phyloP scores from a whole-genome alignment of 2,888 invertebrate genomes.

The Galeopsomyia nigrocyanea region DNA sequence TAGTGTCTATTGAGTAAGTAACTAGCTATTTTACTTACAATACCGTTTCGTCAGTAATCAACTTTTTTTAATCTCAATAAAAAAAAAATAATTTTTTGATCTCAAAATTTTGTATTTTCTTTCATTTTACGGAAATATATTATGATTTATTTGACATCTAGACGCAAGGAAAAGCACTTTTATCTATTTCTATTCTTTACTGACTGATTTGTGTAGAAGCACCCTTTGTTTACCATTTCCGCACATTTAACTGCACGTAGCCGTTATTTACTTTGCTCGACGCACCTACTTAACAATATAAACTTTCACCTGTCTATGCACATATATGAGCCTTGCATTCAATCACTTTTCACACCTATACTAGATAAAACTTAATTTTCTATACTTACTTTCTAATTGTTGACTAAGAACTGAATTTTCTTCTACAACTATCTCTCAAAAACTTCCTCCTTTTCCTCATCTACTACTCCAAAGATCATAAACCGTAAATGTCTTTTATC shows the following conservation, averaged over 20 bases:
- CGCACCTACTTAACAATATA: conserved; percentile 43
- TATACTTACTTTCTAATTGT: conserved; percentile 37
- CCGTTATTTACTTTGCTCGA: conserved; percentile 47
- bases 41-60: background rate
- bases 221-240: conserved; percentile 39
- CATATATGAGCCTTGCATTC: conserved; percentile 30
- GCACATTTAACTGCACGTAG: conserved; percentile 49
- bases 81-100: background rate
- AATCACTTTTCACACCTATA: conserved; percentile 25
- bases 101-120: no score
- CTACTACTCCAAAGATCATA: background rate
- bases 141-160: conserved; percentile 30
- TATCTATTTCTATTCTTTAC: conserved; percentile 42
- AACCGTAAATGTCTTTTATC: background rate
- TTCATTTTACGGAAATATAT: no score
- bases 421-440: conserved; percentile 37
- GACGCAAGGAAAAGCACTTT: conserved; percentile 44
- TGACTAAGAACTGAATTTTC: conserved; percentile 39
- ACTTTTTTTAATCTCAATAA: background rate
- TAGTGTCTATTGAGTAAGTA: conserved; percentile 41
- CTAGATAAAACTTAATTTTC: conserved; percentile 15
- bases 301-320: conserved; percentile 32
- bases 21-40: conserved; percentile 19
- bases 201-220: conserved; percentile 40
- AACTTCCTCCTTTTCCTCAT: conserved; percentile 23